These are phyloP conservation scores for Glaucidium brasilianum DNA, from an alignment of 2,113 vertebrate genomes.

Conservation along the genomic window DNA sequence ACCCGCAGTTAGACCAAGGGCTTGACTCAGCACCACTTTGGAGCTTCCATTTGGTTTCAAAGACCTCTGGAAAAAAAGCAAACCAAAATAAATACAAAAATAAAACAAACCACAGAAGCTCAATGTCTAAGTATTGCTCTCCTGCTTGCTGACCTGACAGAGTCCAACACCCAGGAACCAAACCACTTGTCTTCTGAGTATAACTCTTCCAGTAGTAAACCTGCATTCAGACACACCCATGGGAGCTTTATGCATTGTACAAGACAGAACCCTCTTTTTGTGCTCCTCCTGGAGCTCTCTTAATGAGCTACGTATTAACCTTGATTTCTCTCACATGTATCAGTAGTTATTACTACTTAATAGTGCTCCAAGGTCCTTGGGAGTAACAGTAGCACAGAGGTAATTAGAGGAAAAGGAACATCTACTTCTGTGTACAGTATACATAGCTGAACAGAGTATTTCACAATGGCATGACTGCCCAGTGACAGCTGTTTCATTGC, in stretches of 20 bases:
- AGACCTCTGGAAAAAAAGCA: neutral
- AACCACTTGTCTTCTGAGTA: neutral
- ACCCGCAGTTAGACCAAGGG: neutral
- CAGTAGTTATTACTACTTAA: slow-evolving; percentile 3
- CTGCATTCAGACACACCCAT: neutral
- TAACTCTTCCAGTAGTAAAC: neutral
- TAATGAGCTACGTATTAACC: neutral
- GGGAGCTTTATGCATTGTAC: neutral
- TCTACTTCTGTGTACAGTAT: neutral
- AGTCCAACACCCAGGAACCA: neutral
- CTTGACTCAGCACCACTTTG: neutral
- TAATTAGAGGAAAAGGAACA: slow-evolving; percentile 39
- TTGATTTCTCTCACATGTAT: neutral
- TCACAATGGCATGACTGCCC: neutral
- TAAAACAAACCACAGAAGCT: neutral
- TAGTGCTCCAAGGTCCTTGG: neutral
- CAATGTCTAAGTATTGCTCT: neutral
- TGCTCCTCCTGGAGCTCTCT: neutral
- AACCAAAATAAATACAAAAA: neutral
- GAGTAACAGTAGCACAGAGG: neutral
- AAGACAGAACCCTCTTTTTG: neutral
- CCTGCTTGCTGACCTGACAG: neutral
- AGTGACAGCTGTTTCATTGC: neutral
- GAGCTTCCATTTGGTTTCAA: neutral
- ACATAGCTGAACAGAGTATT: neutral